phyloP scores from a whole-genome alignment of 92 coral and sea anemone species.

The Umimayanthus kanabou region DNA sequence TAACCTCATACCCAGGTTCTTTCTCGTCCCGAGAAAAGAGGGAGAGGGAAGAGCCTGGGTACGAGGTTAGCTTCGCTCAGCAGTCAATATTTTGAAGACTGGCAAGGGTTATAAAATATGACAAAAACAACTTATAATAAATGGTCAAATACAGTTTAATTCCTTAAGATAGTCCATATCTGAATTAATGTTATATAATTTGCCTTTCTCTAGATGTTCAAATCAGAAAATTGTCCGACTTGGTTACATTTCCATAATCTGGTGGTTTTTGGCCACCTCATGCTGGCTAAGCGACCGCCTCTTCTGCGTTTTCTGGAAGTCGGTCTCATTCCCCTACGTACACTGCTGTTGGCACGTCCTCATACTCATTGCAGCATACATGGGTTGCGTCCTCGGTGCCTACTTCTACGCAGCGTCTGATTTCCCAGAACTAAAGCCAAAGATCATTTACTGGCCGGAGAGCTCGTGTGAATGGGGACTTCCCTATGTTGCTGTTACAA shows the following conservation, averaged over 20 bases:
- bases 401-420: slow-evolving; percentile 83
- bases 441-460: slow-evolving; percentile 83
- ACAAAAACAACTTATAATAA: too few species aligned
- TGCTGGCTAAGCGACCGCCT: slow-evolving; percentile 91
- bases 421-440: slow-evolving; percentile 76
- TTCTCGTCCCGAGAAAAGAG: too few species aligned
- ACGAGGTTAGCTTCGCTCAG: too few species aligned
- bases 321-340: slow-evolving; percentile 86
- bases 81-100: too few species aligned
- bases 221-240: slow-evolving; percentile 66
- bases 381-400: slow-evolving; percentile 89
- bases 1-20: too few species aligned
- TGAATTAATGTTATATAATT: too few species aligned
- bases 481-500: slow-evolving; percentile 78
- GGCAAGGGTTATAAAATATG: too few species aligned
- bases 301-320: slow-evolving; percentile 87
- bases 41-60: too few species aligned
- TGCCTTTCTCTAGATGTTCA: slow-evolving; percentile 49
- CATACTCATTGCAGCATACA: slow-evolving; percentile 88
- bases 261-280: slow-evolving; percentile 82
- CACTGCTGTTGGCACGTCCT: slow-evolving; percentile 98
- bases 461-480: slow-evolving; percentile 73
- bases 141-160: too few species aligned
- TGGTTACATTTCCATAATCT: slow-evolving; percentile 72
- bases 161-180: too few species aligned